These are phyloP conservation scores for Linnaemya vulpina DNA, from an alignment of 2,888 invertebrate genomes.

Conservation along the genomic window DNA sequence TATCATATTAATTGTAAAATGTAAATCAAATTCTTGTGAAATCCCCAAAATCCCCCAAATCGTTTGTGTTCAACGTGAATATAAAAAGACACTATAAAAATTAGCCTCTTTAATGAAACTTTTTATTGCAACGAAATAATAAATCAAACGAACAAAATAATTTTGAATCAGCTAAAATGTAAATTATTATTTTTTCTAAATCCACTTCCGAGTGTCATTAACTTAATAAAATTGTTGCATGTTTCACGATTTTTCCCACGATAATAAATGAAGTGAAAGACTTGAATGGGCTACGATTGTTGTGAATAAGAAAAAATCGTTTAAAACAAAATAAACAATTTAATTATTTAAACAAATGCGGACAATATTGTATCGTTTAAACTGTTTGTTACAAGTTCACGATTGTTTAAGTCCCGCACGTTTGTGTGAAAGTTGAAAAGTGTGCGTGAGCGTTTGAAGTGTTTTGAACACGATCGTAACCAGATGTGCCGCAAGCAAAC, in stretches of 20 bases:
- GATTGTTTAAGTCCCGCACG: not conserved
- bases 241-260: not conserved
- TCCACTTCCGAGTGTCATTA: slow-evolving; percentile 4
- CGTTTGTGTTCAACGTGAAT: too few relatives aligned
- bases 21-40: too few relatives aligned
- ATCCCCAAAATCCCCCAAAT: too few relatives aligned
- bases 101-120: not conserved
- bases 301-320: too few relatives aligned
- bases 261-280: not conserved
- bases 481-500: too few relatives aligned
- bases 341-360: not conserved
- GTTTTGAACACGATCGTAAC: too few relatives aligned
- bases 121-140: not conserved
- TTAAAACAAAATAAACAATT: not conserved
- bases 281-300: not conserved
- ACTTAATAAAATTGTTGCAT: not conserved
- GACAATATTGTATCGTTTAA: not conserved
- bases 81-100: not conserved
- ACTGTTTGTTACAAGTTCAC: not conserved
- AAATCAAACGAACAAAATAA: not conserved
- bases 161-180: not conserved
- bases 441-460: too few relatives aligned
- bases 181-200: not conserved
- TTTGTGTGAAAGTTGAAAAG: too few relatives aligned
- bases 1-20: too few relatives aligned